Evolutionary conservation across 2,113 vertebrate genomes (phyloP).

Genomic region (Ictidomys tridecemlineatus): DNA sequence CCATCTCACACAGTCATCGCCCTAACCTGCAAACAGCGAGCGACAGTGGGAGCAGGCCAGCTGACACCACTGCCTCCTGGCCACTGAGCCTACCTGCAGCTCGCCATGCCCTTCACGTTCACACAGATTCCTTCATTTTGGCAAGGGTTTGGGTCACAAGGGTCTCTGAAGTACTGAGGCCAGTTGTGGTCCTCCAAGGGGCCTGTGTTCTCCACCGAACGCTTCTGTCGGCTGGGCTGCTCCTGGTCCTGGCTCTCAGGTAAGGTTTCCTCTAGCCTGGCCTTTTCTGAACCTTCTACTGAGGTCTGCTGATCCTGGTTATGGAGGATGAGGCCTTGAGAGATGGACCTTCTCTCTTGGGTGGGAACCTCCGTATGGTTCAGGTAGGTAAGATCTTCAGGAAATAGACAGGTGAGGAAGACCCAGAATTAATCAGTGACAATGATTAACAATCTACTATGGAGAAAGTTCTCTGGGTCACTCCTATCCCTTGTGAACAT

Average conservation of each 20-base stretch:
- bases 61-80: fast-evolving
- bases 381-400: slow-evolving; percentile 92
- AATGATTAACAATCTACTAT: too few species aligned
- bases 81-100: slow-evolving; percentile 90
- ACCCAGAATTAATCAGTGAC: not conserved
- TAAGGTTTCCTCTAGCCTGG: not conserved
- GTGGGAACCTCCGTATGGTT: slow-evolving; percentile 90
- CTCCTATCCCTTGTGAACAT: too few species aligned
- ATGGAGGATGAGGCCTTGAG: slow-evolving; percentile 67
- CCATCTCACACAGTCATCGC: not conserved
- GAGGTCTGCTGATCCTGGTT: slow-evolving; percentile 64
- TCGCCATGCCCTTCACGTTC: slow-evolving; percentile 86
- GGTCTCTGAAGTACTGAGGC: slow-evolving; percentile 79
- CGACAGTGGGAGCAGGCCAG: not conserved
- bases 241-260: not conserved
- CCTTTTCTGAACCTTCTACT: not conserved
- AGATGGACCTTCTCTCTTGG: not conserved
- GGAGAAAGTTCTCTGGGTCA: not conserved
- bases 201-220: slow-evolving; percentile 75
- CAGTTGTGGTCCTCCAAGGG: slow-evolving; percentile 78
- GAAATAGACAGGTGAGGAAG: not conserved
- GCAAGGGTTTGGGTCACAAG: slow-evolving; percentile 91
- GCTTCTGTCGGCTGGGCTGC: slow-evolving; percentile 67
- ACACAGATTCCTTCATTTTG: slow-evolving; percentile 92
- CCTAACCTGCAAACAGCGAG: not conserved